phyloP scores from a whole-genome alignment of 2,797 vertebrate genomes.

The Girardinus metallicus region DNA sequence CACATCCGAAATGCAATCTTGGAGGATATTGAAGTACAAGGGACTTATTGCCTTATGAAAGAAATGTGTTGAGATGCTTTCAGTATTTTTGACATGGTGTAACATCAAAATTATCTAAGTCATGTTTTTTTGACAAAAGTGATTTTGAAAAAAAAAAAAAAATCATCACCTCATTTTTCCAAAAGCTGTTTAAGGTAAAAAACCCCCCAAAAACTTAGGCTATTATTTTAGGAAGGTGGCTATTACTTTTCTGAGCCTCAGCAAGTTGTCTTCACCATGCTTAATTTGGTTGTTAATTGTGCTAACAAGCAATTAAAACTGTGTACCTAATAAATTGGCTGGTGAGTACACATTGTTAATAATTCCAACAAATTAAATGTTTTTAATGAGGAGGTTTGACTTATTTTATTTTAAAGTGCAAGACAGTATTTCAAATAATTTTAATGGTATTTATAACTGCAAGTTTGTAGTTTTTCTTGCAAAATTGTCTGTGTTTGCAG shows the following conservation, averaged over 20 bases:
- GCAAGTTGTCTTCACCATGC: not conserved
- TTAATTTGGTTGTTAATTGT: not conserved
- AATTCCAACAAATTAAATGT: not conserved
- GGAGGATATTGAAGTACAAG: not conserved
- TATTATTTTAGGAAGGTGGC: no score
- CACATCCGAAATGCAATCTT: not conserved
- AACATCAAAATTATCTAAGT: not conserved
- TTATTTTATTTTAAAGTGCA: not conserved
- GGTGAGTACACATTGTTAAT: not conserved
- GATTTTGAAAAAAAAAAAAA: no score
- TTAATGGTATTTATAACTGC: not conserved
- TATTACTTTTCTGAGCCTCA: not conserved
- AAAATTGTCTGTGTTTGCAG: conserved; percentile 14
- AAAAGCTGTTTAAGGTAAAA: no score
- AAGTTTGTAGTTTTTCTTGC: conserved; percentile 11
- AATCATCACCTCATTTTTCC: no score
- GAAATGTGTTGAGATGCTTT: not conserved
- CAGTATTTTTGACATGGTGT: not conserved
- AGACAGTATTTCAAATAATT: not conserved
- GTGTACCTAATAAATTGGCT: not conserved
- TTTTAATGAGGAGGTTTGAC: not conserved
- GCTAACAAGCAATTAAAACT: not conserved
- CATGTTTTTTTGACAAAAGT: no score
- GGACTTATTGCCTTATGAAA: not conserved
- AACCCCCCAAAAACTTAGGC: no score